Evolutionary conservation across 2,797 vertebrate species (phyloP).

Genomic region (Spinibarbus caldwelli): DNA sequence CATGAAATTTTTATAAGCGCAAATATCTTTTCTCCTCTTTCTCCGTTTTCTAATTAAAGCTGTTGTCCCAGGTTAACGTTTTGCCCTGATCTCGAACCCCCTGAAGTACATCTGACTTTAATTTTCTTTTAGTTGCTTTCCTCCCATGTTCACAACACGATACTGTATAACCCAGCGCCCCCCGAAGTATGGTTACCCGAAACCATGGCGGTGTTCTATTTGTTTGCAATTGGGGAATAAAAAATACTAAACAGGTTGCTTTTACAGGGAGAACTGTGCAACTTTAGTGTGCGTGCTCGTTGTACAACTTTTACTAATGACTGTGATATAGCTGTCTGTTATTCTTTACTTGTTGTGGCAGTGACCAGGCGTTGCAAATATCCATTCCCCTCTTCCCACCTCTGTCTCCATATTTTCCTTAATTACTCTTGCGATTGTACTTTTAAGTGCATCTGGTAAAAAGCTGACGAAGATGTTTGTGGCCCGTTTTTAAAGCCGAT

Average conservation of each 20-base stretch:
- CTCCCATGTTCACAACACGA: slow-evolving; percentile 56
- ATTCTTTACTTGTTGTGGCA: slow-evolving; percentile 79
- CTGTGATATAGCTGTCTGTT: slow-evolving; percentile 85
- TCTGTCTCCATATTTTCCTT: slow-evolving; percentile 62
- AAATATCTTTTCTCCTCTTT: slow-evolving; percentile 61
- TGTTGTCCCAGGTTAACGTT: slow-evolving; percentile 66
- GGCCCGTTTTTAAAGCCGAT: slow-evolving; percentile 77
- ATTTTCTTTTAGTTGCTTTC: slow-evolving; percentile 41
- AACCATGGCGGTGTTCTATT: slow-evolving; percentile 66
- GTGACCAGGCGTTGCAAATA: slow-evolving; percentile 75
- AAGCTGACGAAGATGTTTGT: slow-evolving; percentile 72
- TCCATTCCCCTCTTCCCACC: slow-evolving; percentile 63
- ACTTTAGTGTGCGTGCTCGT: slow-evolving; percentile 79
- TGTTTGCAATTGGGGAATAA: slow-evolving; percentile 63
- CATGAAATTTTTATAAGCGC: slow-evolving; percentile 49
- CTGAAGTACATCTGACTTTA: slow-evolving; percentile 35
- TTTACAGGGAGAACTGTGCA: slow-evolving; percentile 74
- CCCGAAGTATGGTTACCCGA: slow-evolving; percentile 78
- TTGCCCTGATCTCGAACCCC: slow-evolving; percentile 67
- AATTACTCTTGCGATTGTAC: slow-evolving; percentile 83
- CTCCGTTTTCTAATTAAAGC: slow-evolving; percentile 65
- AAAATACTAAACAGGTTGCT: slow-evolving; percentile 57
- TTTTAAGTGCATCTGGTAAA: slow-evolving; percentile 82
- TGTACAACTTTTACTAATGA: slow-evolving; percentile 85
- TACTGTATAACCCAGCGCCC: background rate